Base-by-base conservation (phyloP, 2,888 invertebrate species). In the Phortica okadai region DNA sequence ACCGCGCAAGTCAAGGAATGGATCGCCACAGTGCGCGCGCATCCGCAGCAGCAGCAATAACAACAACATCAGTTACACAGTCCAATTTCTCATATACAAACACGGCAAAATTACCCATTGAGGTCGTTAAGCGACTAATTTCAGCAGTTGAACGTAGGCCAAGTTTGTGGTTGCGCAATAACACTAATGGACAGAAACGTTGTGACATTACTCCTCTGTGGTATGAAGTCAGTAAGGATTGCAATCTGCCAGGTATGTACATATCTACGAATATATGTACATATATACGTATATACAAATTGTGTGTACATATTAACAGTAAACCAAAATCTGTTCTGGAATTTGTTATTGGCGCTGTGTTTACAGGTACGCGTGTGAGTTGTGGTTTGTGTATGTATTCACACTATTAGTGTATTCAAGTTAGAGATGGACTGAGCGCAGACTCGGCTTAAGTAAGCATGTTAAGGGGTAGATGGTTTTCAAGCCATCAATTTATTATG, bases 151-250 rank as follows among this genome's bases (percentile, higher is more conserved):
- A 88, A 10, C 84, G 84, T 21, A 81, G 88, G 11, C 88, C 88
- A n/a, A 81, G 86, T 50, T 80, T 88, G 25, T 88, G 89, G 89
- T 80, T 89, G 78, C 83, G 89, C 25, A 87, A 81, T 67, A 87
- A 86, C 69, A 78, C 76, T 21, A 84, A 80, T 81, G 86, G 88
- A 14, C 88, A 88, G 59, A 89, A 84, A 77, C 84, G 88, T 62
- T 87, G 88, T 58, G 89, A 88, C 62, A 84, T 88, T 25, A 89
- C 89, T 77, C 82, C 83, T 42, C 83, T 88, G 72, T 88, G 88
- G 88, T 83, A 84, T 67, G 88, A 88, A 16, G 89, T 88, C 74
- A 84, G 89, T 59, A 83, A 86, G 84, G 88, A 88, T 78, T 85
- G 88, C n/a, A 81, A 85, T 81, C 77, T 89, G 75, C 89, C 88